These are phyloP conservation scores for Drosophila cardini DNA, from an alignment of 1,140 invertebrate species.

Conservation along the genomic window DNA sequence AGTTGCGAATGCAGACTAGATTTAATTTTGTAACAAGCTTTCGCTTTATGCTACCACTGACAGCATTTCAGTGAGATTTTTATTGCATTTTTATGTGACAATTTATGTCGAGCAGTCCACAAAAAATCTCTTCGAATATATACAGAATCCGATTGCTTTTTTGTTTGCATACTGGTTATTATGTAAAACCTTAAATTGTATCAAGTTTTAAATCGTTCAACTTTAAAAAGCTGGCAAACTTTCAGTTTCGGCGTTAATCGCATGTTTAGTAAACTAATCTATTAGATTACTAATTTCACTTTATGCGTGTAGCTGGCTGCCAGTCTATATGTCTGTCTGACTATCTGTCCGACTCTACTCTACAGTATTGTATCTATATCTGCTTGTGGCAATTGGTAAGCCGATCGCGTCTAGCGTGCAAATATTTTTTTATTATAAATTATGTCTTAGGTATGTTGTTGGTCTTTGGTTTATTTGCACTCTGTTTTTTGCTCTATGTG, in stretches of 20 bases:
- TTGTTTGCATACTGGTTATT: constrained; percentile 36
- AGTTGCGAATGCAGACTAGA: constrained; percentile 43
- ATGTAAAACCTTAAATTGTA: constrained; percentile 55
- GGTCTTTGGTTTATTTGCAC: constrained; percentile 33
- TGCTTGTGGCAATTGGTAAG: constrained; percentile 56
- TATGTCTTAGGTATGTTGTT: constrained; percentile 45
- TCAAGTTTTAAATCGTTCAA: constrained; percentile 17
- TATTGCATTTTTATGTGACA: constrained; percentile 83
- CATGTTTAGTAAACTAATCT: constrained; percentile 61
- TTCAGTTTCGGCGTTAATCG: constrained; percentile 62
- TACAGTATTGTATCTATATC: constrained; percentile 3
- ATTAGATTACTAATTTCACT: constrained; percentile 78
- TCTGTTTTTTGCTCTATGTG: constrained; percentile 31
- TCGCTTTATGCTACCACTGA: constrained; percentile 52
- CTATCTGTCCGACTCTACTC: not conserved
- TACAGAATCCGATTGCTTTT: constrained; percentile 40
- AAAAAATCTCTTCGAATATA: constrained; percentile 10
- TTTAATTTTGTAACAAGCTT: constrained; percentile 80
- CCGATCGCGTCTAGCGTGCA: constrained; percentile 69
- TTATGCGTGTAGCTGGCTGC: constrained; percentile 57
- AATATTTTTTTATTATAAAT: constrained; percentile 68
- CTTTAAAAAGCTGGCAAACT: constrained; percentile 45
- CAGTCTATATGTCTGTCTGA: constrained; percentile 8
- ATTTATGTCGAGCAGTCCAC: constrained; percentile 51
- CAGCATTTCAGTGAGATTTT: constrained; percentile 67